Evolutionary conservation across 2,797 vertebrate species (phyloP).

Genomic region (Brachymystax lenok): DNA sequence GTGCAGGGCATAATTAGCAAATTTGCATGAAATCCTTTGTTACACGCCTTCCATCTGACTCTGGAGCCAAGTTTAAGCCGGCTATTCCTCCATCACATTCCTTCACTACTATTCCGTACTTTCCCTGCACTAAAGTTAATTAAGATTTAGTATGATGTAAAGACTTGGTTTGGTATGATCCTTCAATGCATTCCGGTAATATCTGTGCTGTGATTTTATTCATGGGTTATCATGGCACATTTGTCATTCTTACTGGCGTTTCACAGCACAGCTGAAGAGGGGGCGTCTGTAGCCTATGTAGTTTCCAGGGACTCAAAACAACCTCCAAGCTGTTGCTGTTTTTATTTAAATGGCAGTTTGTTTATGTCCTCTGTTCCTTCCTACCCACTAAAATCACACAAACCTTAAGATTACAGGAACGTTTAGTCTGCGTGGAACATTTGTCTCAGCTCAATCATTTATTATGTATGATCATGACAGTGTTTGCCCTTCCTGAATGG

Average conservation of each 20-base stretch:
- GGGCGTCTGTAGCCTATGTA: constrained; percentile 45
- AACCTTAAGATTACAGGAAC: constrained; percentile 6
- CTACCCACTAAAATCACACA: constrained; percentile 11
- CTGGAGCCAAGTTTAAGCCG: neutral
- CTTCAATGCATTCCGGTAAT: constrained; percentile 9
- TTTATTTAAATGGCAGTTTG: constrained; percentile 47
- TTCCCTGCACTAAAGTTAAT: neutral
- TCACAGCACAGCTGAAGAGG: constrained; percentile 50
- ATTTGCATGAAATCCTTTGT: constrained; percentile 38
- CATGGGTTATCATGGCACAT: constrained; percentile 25
- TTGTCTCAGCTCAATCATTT: constrained; percentile 16
- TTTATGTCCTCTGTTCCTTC: constrained; percentile 25
- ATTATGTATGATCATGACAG: neutral
- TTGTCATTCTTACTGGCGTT: constrained; percentile 27
- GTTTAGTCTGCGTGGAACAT: constrained; percentile 4
- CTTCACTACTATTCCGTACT: neutral
- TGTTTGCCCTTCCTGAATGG: constrained; percentile 4
- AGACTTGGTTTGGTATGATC: constrained; percentile 6
- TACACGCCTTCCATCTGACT: neutral
- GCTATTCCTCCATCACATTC: neutral
- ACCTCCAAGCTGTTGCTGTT: constrained; percentile 58
- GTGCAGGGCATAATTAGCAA: constrained; percentile 40
- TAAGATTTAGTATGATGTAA: constrained; percentile 9
- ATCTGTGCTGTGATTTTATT: constrained; percentile 17
- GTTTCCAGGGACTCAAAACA: constrained; percentile 44